These are phyloP conservation scores for Oegoconia quadripuncta DNA, from an alignment of 2,888 invertebrate genomes.

Conservation along the genomic window DNA sequence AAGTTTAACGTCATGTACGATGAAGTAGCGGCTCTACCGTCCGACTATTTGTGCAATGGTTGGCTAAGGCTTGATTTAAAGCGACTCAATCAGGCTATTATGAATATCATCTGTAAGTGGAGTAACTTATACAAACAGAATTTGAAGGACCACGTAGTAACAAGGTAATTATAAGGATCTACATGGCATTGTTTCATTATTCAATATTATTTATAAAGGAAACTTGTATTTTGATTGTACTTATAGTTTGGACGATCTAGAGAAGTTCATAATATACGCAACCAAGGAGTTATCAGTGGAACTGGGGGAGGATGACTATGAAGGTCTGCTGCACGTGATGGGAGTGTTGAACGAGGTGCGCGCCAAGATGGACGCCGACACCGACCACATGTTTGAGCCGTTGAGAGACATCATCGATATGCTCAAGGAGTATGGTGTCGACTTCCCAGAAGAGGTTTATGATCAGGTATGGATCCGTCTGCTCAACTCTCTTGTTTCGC, in stretches of 20 bases:
- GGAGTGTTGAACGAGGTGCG: slow-evolving; percentile 90
- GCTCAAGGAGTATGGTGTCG: slow-evolving; percentile 90
- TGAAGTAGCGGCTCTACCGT: slow-evolving; percentile 84
- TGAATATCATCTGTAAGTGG: slow-evolving; percentile 93
- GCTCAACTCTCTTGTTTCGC: no score
- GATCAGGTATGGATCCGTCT: slow-evolving; percentile 86
- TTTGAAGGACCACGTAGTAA: slow-evolving; percentile 88
- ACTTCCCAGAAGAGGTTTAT: slow-evolving; percentile 88
- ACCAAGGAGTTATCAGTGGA: slow-evolving; percentile 85
- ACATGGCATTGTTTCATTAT: background rate
- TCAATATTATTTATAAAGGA: background rate
- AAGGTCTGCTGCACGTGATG: slow-evolving; percentile 90
- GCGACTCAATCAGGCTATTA: slow-evolving; percentile 88
- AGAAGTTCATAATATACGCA: slow-evolving; percentile 87
- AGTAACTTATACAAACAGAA: slow-evolving; percentile 92
- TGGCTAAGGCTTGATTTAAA: slow-evolving; percentile 90
- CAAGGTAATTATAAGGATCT: slow-evolving; percentile 68
- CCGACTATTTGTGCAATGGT: slow-evolving; percentile 83
- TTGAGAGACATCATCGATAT: slow-evolving; percentile 91
- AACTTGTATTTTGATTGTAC: slow-evolving; percentile 3
- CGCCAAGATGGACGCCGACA: slow-evolving; percentile 80
- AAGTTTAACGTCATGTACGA: slow-evolving; percentile 88
- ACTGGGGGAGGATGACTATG: slow-evolving; percentile 91
- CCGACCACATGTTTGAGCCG: slow-evolving; percentile 95
- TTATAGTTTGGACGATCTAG: slow-evolving; percentile 85